Evolutionary conservation across 1,140 invertebrate genomes (phyloP).

Genomic region (Camponotus vicinus): DNA sequence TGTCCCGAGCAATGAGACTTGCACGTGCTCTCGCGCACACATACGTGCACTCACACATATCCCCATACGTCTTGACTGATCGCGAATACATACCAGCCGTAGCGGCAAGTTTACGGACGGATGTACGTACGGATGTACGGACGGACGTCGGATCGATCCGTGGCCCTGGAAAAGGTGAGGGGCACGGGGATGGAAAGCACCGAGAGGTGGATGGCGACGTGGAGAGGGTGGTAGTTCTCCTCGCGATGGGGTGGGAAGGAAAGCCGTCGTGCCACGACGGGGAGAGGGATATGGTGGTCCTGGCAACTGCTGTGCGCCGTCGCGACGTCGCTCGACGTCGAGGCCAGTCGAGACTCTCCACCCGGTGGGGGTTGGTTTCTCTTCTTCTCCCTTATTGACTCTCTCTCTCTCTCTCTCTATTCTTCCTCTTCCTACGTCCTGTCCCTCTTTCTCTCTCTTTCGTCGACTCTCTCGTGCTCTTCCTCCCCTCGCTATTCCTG

Average conservation of each 20-base stretch:
- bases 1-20: not conserved
- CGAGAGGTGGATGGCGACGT: slow-evolving; percentile 41
- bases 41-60: not conserved
- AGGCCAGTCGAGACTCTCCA: slow-evolving; percentile 39
- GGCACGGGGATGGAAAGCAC: slow-evolving; percentile 31
- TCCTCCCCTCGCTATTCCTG: slow-evolving; percentile 3
- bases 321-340: slow-evolving; percentile 71
- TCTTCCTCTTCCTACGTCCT: not conserved
- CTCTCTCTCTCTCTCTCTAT: slow-evolving; percentile 3
- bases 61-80: slow-evolving; percentile 29
- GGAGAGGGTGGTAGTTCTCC: slow-evolving; percentile 18
- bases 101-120: slow-evolving; percentile 59
- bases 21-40: slow-evolving; percentile 13
- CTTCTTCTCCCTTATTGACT: not conserved
- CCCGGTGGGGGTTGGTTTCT: slow-evolving; percentile 27
- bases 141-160: slow-evolving; percentile 76
- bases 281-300: slow-evolving; percentile 69
- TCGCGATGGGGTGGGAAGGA: slow-evolving; percentile 32
- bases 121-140: slow-evolving; percentile 64
- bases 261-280: not conserved
- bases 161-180: slow-evolving; percentile 65
- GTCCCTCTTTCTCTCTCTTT: not conserved
- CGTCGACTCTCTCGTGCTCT: not conserved
- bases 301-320: slow-evolving; percentile 70
- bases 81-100: slow-evolving; percentile 55